Evolutionary conservation across 2,797 vertebrate genomes (phyloP), one percentile per base, ranked within the genome.

Genomic region (Rhynchotus rufescens): DNA sequence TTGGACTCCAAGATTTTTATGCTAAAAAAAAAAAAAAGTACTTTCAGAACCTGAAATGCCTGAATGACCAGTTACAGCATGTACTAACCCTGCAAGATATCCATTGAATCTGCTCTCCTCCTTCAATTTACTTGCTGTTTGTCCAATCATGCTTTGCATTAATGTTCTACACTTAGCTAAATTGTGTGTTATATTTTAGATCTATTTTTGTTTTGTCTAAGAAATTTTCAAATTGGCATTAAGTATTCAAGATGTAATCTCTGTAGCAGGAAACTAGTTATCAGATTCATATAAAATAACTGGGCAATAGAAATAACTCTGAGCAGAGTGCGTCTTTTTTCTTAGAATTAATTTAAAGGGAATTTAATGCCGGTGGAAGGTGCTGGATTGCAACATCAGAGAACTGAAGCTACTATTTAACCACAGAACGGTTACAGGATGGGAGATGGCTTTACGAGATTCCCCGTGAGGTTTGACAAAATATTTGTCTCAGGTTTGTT

Each of bases 231-330:
- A 98, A 97, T 97, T 97, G 96, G 89, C 95, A 97, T 97, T 97
- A 97, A 95, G 97, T 97, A 98, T 98, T 98, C 97, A 97, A 94
- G 93, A 96, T 83, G 89, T 97, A 98, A 97, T 97, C 97, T 97
- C 96, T 92, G 95, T 94, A 96, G 96, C 95, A 96, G 96, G 93
- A 90, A 93, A 91, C 96, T 96, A 93, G 95, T 96, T 97, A 95
- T 92, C 97, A 96, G 97, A 97, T 97, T 97, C 93, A 92, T 95
- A 92, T 84, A 90, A 97, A 96, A 94, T 96, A 96, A 97, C 96
- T 87, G 88, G 92, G 88, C 95, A 97, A 92, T 92, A 92, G 95
- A 96, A 97, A 97, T 94, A 96, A 83, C 96, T 97, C 92, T 85
- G 92, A 92, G 87, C 93, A 94, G 95, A 97, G 96, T 93, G 93